Conservation (phyloP, 2,888 invertebrate species). For the Caenorhabditis plicata region DNA sequence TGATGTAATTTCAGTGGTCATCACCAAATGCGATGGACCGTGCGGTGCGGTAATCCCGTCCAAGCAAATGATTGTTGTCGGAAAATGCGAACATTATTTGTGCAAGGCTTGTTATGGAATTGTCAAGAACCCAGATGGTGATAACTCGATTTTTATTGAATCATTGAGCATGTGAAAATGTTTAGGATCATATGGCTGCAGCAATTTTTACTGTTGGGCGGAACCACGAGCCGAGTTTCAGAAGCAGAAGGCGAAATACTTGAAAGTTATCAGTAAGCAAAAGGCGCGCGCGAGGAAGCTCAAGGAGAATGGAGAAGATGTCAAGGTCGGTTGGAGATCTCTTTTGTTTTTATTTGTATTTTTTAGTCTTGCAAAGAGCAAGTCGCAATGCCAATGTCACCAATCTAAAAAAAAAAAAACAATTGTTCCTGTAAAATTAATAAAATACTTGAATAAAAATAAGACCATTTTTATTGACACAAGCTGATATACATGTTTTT, state of each 20-base stretch:
- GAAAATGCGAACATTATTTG: slow-evolving; percentile 28
- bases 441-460: too few species aligned
- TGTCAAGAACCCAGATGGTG: slow-evolving; percentile 26
- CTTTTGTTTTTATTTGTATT: too few species aligned
- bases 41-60: slow-evolving; percentile 7
- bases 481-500: too few species aligned
- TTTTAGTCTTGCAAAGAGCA: too few species aligned
- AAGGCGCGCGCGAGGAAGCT: slow-evolving; percentile 15
- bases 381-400: too few species aligned
- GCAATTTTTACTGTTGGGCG: slow-evolving; percentile 27
- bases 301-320: slow-evolving; percentile 18
- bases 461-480: too few species aligned
- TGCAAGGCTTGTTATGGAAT: slow-evolving; percentile 34
- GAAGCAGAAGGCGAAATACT: slow-evolving; percentile 10
- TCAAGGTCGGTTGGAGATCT: slow-evolving; percentile 4
- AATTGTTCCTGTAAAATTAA: too few species aligned
- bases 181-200: slow-evolving; percentile 27
- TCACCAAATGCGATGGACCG: slow-evolving; percentile 22
- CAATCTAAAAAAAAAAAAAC: too few species aligned
- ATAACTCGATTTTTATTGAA: neutral
- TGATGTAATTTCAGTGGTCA: neutral
- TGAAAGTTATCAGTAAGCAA: slow-evolving; percentile 17
- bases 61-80: slow-evolving; percentile 12
- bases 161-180: neutral
- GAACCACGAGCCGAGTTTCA: slow-evolving; percentile 7